These are phyloP conservation scores for Trichosurus vulpecula DNA, from an alignment of 2,797 vertebrate genomes.

Conservation along the genomic window DNA sequence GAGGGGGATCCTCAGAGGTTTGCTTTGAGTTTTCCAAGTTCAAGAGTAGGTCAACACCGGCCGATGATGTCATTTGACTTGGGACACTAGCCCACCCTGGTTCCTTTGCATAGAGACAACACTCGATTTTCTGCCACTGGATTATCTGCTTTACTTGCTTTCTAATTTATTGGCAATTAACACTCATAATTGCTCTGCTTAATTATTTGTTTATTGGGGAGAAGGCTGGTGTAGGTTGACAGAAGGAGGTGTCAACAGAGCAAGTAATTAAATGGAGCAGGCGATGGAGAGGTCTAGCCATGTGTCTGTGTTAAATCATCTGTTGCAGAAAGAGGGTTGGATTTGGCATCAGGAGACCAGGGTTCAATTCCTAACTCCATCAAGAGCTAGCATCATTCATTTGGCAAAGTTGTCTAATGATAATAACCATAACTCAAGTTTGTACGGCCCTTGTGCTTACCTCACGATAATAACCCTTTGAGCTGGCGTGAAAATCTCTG, in stretches of 20 bases:
- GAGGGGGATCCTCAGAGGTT: neutral
- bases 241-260: conserved; percentile 1
- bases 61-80: neutral
- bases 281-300: neutral
- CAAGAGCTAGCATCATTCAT: neutral
- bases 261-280: neutral
- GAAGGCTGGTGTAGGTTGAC: neutral
- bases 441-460: neutral
- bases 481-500: neutral
- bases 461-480: neutral
- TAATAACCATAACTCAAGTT: neutral
- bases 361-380: neutral
- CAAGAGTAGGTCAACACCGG: neutral
- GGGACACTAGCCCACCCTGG: neutral
- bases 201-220: neutral
- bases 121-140: neutral
- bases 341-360: neutral
- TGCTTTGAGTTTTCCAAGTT: conserved; percentile 2
- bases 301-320: neutral
- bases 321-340: neutral
- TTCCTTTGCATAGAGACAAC: neutral
- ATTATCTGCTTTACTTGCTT: neutral
- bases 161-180: neutral
- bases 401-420: neutral
- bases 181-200: neutral